Evolutionary conservation across 1,140 invertebrate genomes (phyloP).

Genomic region (Drosophila sturtevanti): DNA sequence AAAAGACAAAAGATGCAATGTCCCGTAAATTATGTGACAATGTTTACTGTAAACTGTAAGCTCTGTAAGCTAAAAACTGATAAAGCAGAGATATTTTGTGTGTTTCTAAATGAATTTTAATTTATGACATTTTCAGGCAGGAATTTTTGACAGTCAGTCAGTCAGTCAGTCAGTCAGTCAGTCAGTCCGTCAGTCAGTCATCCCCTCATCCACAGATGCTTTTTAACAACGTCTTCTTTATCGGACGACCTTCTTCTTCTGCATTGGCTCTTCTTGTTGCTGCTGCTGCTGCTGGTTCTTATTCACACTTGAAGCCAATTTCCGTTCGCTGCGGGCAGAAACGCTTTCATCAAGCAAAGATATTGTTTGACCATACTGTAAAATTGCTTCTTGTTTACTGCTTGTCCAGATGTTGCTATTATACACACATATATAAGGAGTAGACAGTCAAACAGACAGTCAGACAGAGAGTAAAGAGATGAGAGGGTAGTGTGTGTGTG

Average conservation of each 20-base stretch:
- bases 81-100: not conserved
- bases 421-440: not conserved
- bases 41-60: not conserved
- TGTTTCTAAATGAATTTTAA: slow-evolving; percentile 44
- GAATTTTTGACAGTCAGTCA: slow-evolving; percentile 33
- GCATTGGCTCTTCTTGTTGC: too few relatives aligned
- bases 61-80: slow-evolving; percentile 21
- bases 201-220: not conserved
- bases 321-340: slow-evolving; percentile 33
- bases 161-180: slow-evolving; percentile 21
- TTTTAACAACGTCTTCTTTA: not conserved
- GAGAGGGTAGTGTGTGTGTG: slow-evolving; percentile 21
- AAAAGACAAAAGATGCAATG: slow-evolving; percentile 44
- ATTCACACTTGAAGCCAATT: slow-evolving; percentile 38
- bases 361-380: slow-evolving; percentile 44
- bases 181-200: slow-evolving; percentile 17
- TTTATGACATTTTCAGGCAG: slow-evolving; percentile 23
- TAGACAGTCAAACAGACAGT: not conserved
- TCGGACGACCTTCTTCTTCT: not conserved
- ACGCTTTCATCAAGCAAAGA: slow-evolving; percentile 31
- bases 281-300: not conserved
- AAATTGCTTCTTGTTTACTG: slow-evolving; percentile 54
- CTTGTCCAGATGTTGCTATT: slow-evolving; percentile 9
- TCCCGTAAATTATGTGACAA: slow-evolving; percentile 18
- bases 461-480: not conserved